A percentile compares a stretch with the other conserved stretches of the same genome.
Conservation (phyloP, 2,888 invertebrate species). For the Tryphoninae sp. region DNA sequence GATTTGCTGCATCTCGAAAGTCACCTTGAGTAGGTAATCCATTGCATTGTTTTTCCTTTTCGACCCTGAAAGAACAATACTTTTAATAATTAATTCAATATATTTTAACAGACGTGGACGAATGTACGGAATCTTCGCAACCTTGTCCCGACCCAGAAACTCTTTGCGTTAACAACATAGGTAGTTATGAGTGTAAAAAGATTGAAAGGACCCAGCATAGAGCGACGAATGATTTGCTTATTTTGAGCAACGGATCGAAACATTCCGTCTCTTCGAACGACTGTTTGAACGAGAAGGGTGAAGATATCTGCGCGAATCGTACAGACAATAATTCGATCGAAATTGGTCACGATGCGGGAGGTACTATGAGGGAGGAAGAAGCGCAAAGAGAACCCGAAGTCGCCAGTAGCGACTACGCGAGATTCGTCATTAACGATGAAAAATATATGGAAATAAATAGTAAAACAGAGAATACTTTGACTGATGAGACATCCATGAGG, state of each 20-base stretch:
- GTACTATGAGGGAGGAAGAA: constrained; percentile 25
- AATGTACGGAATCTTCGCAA: constrained; percentile 79
- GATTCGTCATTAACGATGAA: constrained; percentile 24
- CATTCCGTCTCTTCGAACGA: neutral
- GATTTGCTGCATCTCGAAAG: constrained; percentile 16
- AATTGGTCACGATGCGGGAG: neutral
- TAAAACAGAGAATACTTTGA: constrained; percentile 22
- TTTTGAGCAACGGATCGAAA: neutral
- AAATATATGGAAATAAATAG: constrained; percentile 9
- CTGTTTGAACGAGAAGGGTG: constrained; percentile 33
- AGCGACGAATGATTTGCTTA: neutral
- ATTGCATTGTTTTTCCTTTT: neutral
- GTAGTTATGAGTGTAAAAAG: constrained; percentile 84
- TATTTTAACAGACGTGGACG: constrained; percentile 82
- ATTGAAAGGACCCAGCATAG: constrained; percentile 31
- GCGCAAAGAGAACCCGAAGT: constrained; percentile 25
- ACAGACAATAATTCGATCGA: constrained; percentile 47
- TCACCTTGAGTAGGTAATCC: neutral
- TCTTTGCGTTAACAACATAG: constrained; percentile 89
- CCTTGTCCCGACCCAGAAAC: constrained; percentile 82
- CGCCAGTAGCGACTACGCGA: constrained; percentile 42
- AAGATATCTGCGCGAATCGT: constrained; percentile 18
- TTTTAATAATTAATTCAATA: neutral
- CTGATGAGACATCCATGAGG: constrained; percentile 24
- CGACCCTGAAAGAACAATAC: neutral